A percentile compares a stretch with the other conserved stretches of the same genome.
Evolutionary conservation across 92 coral and sea anemone genomes (phyloP).

Genomic region (Parazoanthus swiftii): DNA sequence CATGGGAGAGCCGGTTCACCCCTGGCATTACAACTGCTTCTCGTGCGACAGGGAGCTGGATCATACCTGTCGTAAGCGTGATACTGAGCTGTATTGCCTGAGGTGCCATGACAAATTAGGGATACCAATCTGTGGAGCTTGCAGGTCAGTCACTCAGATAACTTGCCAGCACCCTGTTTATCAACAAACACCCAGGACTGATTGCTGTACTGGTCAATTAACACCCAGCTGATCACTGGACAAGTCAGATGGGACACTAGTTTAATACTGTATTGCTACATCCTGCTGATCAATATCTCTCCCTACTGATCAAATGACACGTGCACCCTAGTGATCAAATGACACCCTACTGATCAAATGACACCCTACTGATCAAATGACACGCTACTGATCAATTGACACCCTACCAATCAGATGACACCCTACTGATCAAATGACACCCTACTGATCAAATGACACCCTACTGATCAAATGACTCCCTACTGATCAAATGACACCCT

Average conservation of each 20-base stretch:
- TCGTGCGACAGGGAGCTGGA: conserved; percentile 94
- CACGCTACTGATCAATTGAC: background rate
- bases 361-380: background rate
- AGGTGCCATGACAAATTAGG: conserved; percentile 98
- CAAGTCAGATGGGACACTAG: too few species aligned
- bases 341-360: background rate
- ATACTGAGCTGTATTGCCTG: conserved; percentile 93
- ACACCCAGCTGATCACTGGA: too few species aligned
- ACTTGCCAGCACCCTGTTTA: too few species aligned
- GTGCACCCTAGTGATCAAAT: background rate
- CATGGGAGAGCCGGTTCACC: conserved; percentile 99
- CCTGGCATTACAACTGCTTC: conserved; percentile 99
- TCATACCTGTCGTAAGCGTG: conserved; percentile 95
- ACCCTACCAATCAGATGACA: background rate
- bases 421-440: background rate
- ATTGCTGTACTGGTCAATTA: background rate
- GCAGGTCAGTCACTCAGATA: conserved; percentile 73
- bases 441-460: background rate
- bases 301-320: background rate
- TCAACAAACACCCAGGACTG: too few species aligned
- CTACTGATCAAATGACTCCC: background rate
- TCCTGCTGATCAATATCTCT: background rate
- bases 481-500: background rate
- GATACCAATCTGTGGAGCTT: conserved; percentile 98
- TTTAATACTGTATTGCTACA: too few species aligned